Percentiles rank a stretch among this genome's conserved stretches.
These are phyloP conservation scores for Rhabdornis inornatus DNA, from an alignment of 2,113 vertebrate species.

Conservation along the genomic window DNA sequence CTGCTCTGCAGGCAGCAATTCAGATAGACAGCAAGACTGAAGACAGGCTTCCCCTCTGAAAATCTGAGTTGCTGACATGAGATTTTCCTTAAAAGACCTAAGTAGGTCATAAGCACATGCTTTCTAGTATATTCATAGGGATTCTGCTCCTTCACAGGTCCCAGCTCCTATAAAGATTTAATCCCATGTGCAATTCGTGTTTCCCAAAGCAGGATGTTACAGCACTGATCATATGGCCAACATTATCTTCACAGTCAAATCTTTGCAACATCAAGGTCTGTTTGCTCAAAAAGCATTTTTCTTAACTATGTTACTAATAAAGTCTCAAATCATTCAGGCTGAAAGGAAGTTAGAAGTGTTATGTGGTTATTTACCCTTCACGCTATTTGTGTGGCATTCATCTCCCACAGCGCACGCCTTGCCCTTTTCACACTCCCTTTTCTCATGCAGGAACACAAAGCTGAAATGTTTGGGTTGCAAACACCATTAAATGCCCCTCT, in stretches of 20 bases:
- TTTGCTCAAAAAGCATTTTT: constrained; percentile 21
- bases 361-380: constrained; percentile 35
- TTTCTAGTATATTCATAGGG: neutral
- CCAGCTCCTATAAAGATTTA: neutral
- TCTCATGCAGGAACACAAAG: constrained; percentile 50
- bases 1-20: neutral
- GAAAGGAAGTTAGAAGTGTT: constrained; percentile 23
- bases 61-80: neutral
- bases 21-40: neutral
- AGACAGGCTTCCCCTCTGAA: neutral
- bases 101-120: rapidly evolving
- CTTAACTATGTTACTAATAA: neutral
- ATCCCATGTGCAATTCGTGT: neutral
- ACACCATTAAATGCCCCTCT: constrained; percentile 52
- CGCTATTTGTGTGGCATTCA: constrained; percentile 28
- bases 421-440: constrained; percentile 48
- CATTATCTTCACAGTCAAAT: constrained; percentile 3
- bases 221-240: neutral
- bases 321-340: neutral
- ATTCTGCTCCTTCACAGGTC: neutral
- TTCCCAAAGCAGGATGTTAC: neutral
- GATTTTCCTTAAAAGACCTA: neutral
- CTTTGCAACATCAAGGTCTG: neutral
- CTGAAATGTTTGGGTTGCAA: constrained; percentile 58
- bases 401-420: constrained; percentile 11